These are phyloP conservation scores for Benthosema pterotum DNA, from an alignment of 2,797 vertebrate genomes.

Conservation along the genomic window DNA sequence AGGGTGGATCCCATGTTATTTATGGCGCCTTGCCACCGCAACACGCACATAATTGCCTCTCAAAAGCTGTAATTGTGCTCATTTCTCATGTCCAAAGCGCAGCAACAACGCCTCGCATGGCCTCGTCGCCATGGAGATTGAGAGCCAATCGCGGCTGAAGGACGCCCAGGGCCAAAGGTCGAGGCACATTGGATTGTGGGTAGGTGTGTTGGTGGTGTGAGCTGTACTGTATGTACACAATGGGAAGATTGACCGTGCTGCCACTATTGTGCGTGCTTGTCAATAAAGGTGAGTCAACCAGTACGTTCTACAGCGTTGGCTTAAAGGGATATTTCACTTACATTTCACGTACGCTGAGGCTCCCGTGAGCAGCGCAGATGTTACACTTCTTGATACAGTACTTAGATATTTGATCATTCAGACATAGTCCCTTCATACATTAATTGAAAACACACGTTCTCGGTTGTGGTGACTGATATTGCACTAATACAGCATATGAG, in stretches of 20 bases:
- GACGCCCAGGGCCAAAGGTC: slow-evolving; percentile 41
- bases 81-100: slow-evolving; percentile 67
- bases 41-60: slow-evolving; percentile 72
- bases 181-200: slow-evolving; percentile 10
- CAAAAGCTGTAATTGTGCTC: slow-evolving; percentile 74
- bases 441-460: too few species aligned
- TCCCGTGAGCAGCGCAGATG: too few species aligned
- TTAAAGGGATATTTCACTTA: too few species aligned
- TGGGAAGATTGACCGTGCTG: neutral
- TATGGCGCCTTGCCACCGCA: slow-evolving; percentile 53
- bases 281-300: neutral
- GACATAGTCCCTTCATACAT: too few species aligned
- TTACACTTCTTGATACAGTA: too few species aligned
- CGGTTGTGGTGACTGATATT: too few species aligned
- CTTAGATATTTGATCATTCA: too few species aligned
- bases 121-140: slow-evolving; percentile 55
- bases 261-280: neutral
- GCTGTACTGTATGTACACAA: neutral
- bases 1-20: slow-evolving; percentile 58
- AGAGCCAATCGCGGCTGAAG: slow-evolving; percentile 48
- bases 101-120: slow-evolving; percentile 34
- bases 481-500: too few species aligned
- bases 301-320: too few species aligned
- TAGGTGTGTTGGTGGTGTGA: slow-evolving; percentile 8
- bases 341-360: too few species aligned